phyloP scores from a whole-genome alignment of 2,113 vertebrate genomes.

The Telmatochromis brichardi region DNA sequence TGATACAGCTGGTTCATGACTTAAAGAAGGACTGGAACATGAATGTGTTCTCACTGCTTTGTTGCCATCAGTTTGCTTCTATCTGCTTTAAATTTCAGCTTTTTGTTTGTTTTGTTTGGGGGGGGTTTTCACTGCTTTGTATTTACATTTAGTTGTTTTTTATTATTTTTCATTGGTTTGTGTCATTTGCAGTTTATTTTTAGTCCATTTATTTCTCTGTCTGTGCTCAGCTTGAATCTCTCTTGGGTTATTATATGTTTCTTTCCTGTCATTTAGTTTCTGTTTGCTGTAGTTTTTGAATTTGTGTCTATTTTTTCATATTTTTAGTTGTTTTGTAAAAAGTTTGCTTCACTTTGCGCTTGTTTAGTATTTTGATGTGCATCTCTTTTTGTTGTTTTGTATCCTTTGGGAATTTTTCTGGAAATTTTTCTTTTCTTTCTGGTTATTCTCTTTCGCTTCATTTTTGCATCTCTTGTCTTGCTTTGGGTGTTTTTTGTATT shows the following conservation, averaged over 20 bases:
- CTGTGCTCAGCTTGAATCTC: background rate
- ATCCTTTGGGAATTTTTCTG: background rate
- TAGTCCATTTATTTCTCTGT: background rate
- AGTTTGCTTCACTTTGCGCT: background rate
- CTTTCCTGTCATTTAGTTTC: background rate
- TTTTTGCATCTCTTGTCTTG: background rate
- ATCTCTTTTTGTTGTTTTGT: background rate
- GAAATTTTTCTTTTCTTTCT: background rate
- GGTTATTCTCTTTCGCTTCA: background rate
- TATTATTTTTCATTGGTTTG: background rate
- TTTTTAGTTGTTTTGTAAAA: background rate
- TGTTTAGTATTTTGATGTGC: background rate
- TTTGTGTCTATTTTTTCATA: background rate
- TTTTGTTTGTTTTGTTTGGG: background rate
- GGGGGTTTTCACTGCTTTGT: fast-evolving
- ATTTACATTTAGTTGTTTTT: background rate
- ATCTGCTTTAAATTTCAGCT: background rate
- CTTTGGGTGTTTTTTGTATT: fast-evolving
- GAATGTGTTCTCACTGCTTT: background rate
- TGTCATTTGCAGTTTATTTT: background rate
- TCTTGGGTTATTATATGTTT: background rate
- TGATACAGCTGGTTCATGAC: background rate
- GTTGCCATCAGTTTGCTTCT: background rate
- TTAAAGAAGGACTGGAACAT: background rate
- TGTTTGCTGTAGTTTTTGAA: background rate